Evolutionary conservation across 2,888 invertebrate species (phyloP), one percentile per base, ranked within the genome.

Genomic region (Idaea dimidiata): DNA sequence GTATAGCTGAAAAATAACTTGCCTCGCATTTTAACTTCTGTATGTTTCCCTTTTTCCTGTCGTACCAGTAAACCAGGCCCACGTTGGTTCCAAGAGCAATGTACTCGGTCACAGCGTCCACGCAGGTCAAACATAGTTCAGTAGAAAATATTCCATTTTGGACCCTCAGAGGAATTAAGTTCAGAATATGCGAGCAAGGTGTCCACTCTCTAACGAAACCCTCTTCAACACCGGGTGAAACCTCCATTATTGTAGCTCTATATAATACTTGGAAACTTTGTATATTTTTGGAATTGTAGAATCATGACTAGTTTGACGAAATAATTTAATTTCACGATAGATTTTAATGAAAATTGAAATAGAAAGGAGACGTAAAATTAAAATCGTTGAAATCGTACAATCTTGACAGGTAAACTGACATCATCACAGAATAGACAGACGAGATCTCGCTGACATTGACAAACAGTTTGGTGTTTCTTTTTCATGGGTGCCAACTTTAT

Each of bases 1-100:
- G 10, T 43, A 32, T 6, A 14, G 3, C 2, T 10, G 6, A 18
- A 18, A 18, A 33, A 24, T 63, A 59, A 73, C 88, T 87, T 93
- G 97, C 98, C 94, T 97, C 97, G 76, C 96, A 95, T 80, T 95
- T 93, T 1, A 98, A 88, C 74, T 96, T 94, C 79, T 97, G 96
- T 68, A 98, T 93, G 72, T 95, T 95, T 60, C 95, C 95, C 56
- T 94, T 96, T 69, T 94, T 94, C 66, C 98, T 93, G 83, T 97
- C 95, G 82, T 96, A 97, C 96, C 98, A 97, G 83, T 97, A 98
- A 31, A 97, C 95, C 62, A 97, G 89, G 1, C 98, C 98, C 17
- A 95, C 94, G 87, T 97, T 97, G 1, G 97, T 97, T 1, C 98
- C 98, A 62, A 98, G 84, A 0, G 96, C 97, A 69, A 98, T 94